Conservation (phyloP, 1,140 invertebrate genomes). For the Ctenoplectra terminalis region DNA sequence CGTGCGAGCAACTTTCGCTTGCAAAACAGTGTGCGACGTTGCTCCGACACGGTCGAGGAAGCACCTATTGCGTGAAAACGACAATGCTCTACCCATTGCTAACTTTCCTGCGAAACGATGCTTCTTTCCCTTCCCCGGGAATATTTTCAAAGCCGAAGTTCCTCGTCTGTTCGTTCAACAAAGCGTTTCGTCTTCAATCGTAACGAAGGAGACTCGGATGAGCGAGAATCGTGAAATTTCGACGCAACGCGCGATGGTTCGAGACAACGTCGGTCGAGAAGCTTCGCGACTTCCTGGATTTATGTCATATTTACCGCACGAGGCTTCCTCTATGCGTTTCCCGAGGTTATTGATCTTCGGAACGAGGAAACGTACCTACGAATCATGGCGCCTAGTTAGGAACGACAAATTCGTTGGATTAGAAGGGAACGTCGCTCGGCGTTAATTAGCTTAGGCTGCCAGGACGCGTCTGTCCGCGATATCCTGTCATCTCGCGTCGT, state of each 20-base stretch:
- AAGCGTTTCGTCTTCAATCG: background rate
- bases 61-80: constrained; percentile 52
- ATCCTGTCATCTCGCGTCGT: constrained; percentile 17
- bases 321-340: background rate
- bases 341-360: background rate
- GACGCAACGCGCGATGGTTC: background rate
- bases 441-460: constrained; percentile 30
- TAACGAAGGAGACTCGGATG: background rate
- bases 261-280: background rate
- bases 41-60: constrained; percentile 54
- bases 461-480: constrained; percentile 10
- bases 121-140: background rate
- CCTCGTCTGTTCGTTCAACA: background rate
- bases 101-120: constrained; percentile 44
- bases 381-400: background rate
- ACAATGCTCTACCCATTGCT: constrained; percentile 42
- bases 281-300: background rate
- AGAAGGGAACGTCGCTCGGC: background rate
- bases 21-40: constrained; percentile 39
- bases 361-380: too few species aligned
- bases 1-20: constrained; percentile 54
- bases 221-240: background rate
- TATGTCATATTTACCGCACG: background rate
- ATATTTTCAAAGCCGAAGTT: background rate
- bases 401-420: background rate